These are phyloP conservation scores for Iphiclides podalirius DNA, from an alignment of 2,888 invertebrate genomes.

Conservation along the genomic window DNA sequence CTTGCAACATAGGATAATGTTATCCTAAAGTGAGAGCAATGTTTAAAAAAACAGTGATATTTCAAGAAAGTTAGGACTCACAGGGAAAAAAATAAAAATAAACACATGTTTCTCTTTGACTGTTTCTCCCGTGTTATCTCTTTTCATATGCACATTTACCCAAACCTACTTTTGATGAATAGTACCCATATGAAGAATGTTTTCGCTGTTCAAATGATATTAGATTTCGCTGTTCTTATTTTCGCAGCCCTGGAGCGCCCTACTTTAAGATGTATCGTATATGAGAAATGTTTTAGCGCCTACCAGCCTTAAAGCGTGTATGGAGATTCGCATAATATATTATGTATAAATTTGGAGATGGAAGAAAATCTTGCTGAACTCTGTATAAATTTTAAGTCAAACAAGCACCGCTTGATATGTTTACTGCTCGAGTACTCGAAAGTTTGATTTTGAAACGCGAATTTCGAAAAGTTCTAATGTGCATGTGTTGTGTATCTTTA, in stretches of 20 bases:
- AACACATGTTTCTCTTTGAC: too few species aligned
- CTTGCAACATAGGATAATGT: too few species aligned
- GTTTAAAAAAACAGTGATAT: too few species aligned
- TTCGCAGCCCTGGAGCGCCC: constrained; percentile 23
- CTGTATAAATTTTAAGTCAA: constrained; percentile 22
- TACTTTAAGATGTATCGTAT: constrained; percentile 28
- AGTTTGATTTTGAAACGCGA: constrained; percentile 5
- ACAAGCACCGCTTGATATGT: constrained; percentile 17
- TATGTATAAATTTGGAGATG: constrained; percentile 17
- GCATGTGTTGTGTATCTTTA: background rate
- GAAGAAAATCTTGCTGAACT: constrained; percentile 19
- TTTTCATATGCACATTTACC: too few species aligned
- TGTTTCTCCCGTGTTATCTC: too few species aligned
- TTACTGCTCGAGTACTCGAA: constrained; percentile 6
- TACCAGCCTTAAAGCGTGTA: constrained; percentile 30
- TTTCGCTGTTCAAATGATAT: too few species aligned
- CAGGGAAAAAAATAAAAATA: too few species aligned
- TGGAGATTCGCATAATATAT: constrained; percentile 20
- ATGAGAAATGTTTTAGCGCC: constrained; percentile 31
- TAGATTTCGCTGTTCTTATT: too few species aligned
- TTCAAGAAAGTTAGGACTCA: too few species aligned
- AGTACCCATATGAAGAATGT: too few species aligned
- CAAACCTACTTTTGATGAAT: too few species aligned
- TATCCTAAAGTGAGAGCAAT: too few species aligned
- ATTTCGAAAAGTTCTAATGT: constrained; percentile 19